These are phyloP conservation scores for Phoebastria nigripes DNA, from an alignment of 2,797 vertebrate species.

Conservation along the genomic window DNA sequence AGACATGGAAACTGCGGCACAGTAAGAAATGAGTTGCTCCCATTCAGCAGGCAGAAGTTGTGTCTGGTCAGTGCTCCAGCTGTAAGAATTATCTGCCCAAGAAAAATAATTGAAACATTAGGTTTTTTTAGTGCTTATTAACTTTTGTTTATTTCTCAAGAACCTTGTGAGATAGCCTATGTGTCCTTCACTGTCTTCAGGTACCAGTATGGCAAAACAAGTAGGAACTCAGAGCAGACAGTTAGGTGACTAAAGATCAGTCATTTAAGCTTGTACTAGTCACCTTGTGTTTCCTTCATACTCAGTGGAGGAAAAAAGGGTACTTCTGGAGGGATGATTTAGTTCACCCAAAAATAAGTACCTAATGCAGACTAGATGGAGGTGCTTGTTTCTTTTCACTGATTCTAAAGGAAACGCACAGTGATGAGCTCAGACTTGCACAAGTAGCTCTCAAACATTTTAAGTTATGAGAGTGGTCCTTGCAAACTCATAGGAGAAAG, in stretches of 20 bases:
- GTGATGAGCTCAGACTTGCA: background rate
- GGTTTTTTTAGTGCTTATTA: background rate
- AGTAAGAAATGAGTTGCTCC: background rate
- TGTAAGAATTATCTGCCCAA: background rate
- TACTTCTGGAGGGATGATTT: background rate
- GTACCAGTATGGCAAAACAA: background rate
- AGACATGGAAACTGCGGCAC: background rate
- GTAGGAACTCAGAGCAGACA: background rate
- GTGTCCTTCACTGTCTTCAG: background rate
- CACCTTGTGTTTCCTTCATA: background rate
- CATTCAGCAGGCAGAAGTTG: background rate
- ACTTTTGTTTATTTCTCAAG: background rate
- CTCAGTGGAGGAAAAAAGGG: background rate
- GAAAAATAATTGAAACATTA: background rate
- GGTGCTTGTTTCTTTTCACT: background rate
- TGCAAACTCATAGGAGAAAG: background rate
- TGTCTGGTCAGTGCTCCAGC: background rate
- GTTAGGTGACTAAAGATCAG: background rate
- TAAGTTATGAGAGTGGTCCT: background rate
- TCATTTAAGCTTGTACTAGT: background rate
- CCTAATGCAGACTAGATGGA: background rate
- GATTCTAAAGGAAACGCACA: background rate
- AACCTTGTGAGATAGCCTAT: background rate
- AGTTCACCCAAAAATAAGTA: background rate
- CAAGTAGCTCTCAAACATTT: background rate